Conservation (phyloP, 2,113 vertebrate species). For the Nothobranchius kuhntae region DNA sequence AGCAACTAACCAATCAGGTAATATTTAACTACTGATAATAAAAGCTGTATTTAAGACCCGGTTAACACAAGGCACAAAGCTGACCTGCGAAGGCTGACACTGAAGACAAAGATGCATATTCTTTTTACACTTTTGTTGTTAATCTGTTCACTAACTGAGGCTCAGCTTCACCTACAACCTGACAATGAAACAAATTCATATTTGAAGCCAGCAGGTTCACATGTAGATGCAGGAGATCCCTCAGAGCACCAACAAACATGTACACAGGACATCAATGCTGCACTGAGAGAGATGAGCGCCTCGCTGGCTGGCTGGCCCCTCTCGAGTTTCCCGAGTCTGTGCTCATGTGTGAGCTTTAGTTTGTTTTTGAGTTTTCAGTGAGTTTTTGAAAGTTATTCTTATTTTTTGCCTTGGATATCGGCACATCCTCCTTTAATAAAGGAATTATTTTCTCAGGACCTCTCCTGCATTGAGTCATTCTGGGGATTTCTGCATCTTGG, state of each 20-base stretch:
- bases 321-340: too few relatives aligned
- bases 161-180: neutral
- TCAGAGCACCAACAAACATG: neutral
- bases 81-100: neutral
- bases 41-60: constrained; percentile 24
- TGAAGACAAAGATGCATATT: constrained; percentile 9
- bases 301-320: constrained; percentile 24
- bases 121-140: constrained; percentile 3
- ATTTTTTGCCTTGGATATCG: too few relatives aligned
- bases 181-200: constrained; percentile 17
- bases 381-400: constrained; percentile 32
- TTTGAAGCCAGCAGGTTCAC: neutral
- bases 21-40: neutral
- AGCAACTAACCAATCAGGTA: too few relatives aligned
- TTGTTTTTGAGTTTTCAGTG: constrained; percentile 44
- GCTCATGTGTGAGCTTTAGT: too few relatives aligned
- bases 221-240: neutral
- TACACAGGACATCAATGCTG: constrained; percentile 36
- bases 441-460: too few relatives aligned
- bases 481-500: too few relatives aligned
- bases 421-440: too few relatives aligned
- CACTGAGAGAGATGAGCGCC: constrained; percentile 47
- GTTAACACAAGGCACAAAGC: neutral
- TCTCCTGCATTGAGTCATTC: too few relatives aligned
- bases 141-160: constrained; percentile 19